Evolutionary conservation across 2,113 vertebrate genomes (phyloP), one percentile per base, ranked within the genome.

Genomic region (Mormyrus lacerda): DNA sequence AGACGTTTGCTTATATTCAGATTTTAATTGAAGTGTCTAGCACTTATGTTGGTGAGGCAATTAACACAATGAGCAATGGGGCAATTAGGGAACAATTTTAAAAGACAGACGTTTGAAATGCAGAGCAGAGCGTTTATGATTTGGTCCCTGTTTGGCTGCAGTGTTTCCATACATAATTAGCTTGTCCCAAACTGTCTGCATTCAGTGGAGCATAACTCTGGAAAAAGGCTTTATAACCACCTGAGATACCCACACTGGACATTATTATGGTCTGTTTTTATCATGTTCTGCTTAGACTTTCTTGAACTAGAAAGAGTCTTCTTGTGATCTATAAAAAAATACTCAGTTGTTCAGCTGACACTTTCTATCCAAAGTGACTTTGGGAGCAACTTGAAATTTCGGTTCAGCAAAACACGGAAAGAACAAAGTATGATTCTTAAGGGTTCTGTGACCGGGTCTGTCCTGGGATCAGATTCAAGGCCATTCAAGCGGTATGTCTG

Each of bases 41-140:
- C 42, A 84, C 44, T 84, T 45, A 42, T 47, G 82, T n/a, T 84
- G 82, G 24, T 44, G 35, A 45, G 45, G 44, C 8, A 84, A 42
- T 84, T 84, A 79, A 79, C 82, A 84, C 82, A 44, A 84, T n/a
- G 82, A 45, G 39, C 44, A 84, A n/a, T n/a, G n/a, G 39, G 44
- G 47, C 82, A 84, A 45, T 84, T 47, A 84, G 82, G 21, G 47
- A 47, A 24, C 82, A 45, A 17, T 79, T 79, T 47, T 47, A 84
- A 84, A 45, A 47, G 82, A 84, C 82, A 84, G 82, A 47, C 82
- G 8, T 84, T 84, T 84, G 8, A 79, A 79, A 79, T 79, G 35
- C 24, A 53, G 50, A 35, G 15, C 51, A 17, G 44, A 44, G 19
- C 51, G 24, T 45, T 88, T 65, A 19, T 69, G 87, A 42, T 88